Conservation (phyloP, 2,797 vertebrate species). For the Manis javanica region DNA sequence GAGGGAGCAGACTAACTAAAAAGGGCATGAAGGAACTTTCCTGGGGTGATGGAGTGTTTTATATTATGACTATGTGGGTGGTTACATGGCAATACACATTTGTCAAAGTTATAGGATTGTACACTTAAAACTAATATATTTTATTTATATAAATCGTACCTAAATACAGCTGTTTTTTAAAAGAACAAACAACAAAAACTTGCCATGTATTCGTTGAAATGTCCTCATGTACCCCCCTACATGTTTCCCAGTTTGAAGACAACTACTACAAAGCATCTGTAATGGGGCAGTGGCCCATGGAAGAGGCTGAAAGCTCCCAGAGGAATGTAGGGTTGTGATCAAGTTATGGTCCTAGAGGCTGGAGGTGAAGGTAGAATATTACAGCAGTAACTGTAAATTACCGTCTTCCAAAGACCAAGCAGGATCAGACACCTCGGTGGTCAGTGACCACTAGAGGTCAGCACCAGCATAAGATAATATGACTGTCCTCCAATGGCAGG, state of each 20-base stretch:
- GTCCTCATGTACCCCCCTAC: not conserved
- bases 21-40: not conserved
- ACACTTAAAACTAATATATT: not conserved
- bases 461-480: not conserved
- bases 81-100: not conserved
- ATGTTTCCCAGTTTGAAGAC: not conserved
- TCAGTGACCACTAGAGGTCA: slow-evolving; percentile 59
- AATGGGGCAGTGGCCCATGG: not conserved
- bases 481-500: not conserved
- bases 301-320: not conserved
- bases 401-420: not conserved
- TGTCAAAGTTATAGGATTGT: not conserved
- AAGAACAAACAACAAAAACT: not conserved
- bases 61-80: not conserved
- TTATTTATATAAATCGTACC: not conserved
- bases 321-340: not conserved
- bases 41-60: not conserved
- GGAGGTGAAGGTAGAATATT: not conserved
- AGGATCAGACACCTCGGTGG: not conserved
- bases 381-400: not conserved
- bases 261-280: not conserved
- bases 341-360: not conserved
- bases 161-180: not conserved
- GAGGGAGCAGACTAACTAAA: not conserved
- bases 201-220: not conserved